Base-by-base conservation (phyloP, 1,140 invertebrate species). In the Lepidostoma basale region DNA sequence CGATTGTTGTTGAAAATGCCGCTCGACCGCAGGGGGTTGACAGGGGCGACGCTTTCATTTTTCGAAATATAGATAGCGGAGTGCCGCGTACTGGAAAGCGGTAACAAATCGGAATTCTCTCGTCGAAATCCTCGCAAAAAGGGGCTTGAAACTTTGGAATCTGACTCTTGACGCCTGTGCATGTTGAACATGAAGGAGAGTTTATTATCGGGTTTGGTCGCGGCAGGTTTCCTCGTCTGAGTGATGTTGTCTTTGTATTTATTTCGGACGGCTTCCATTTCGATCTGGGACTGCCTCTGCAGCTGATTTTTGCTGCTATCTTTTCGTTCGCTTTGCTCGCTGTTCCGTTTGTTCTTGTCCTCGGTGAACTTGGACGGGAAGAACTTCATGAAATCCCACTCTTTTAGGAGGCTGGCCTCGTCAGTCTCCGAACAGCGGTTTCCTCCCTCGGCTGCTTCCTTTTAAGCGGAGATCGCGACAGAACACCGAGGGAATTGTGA, bases 301-400 rank as follows among this genome's bases (percentile, higher is more conserved):
- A 81, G 74, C 65, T 78, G 77, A 3, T 76, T 73, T 28, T 77
- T 76, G 49, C 77, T 78, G 39, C 74, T 75, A 16, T 81, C 80
- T 14, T 69, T 78, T 73, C 75, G 79, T 74, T 74, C 80, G 52
- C 73, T 79, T 76, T 63, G 74, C 60, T 78, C 81, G 74, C 59
- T 75, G 73, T 76, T 84, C 73, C 76, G 79, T 70, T 78, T 79
- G 74, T 75, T 78, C 26, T 45, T 75, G 60, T 76, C 76, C 59
- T 52, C 69, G 72, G 59, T 72, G 68, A 66, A 80, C 76, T 80
- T 83, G 68, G 80, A 84, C 23, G 90, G 89, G 78, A 94, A 92
- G 84, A 93, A 92, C 77, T 88, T 87, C 69, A 90, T 88, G 80
- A 93, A 89, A 79, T 93, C 90, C 91, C 91, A 93, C 69, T 93